Evolutionary conservation across 2,888 invertebrate genomes (phyloP).

Genomic region (Acholoe squamosa): DNA sequence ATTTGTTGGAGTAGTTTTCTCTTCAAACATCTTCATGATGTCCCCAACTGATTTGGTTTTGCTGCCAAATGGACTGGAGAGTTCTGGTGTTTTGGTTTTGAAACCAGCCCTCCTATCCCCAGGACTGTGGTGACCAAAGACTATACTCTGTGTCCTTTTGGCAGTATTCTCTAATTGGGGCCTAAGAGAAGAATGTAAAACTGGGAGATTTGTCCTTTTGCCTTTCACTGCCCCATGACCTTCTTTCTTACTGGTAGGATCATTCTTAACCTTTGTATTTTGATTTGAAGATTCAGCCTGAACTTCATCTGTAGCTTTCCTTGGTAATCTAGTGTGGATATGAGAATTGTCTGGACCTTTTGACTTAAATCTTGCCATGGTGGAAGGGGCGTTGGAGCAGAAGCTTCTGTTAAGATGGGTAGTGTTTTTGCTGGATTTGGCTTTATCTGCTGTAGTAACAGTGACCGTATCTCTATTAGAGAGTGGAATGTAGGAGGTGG

Average conservation of each 20-base stretch:
- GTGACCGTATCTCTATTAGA: not conserved
- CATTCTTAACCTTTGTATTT: not conserved
- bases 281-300: not conserved
- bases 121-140: too few relatives aligned
- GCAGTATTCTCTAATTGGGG: too few relatives aligned
- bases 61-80: not conserved
- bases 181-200: too few relatives aligned
- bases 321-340: not conserved
- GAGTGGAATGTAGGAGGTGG: not conserved
- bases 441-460: not conserved
- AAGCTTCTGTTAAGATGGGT: not conserved
- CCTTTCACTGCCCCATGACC: not conserved
- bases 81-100: not conserved
- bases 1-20: not conserved
- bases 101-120: too few relatives aligned
- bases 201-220: too few relatives aligned
- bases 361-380: not conserved
- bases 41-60: conserved; percentile 29
- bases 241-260: not conserved
- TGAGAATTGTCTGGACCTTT: conserved; percentile 26
- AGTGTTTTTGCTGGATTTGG: not conserved
- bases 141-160: too few relatives aligned
- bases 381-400: not conserved
- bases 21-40: conserved; percentile 42
- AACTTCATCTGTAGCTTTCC: not conserved